Evolutionary conservation across 1,140 invertebrate genomes (phyloP).

Genomic region (Zaprionus ghesquierei): DNA sequence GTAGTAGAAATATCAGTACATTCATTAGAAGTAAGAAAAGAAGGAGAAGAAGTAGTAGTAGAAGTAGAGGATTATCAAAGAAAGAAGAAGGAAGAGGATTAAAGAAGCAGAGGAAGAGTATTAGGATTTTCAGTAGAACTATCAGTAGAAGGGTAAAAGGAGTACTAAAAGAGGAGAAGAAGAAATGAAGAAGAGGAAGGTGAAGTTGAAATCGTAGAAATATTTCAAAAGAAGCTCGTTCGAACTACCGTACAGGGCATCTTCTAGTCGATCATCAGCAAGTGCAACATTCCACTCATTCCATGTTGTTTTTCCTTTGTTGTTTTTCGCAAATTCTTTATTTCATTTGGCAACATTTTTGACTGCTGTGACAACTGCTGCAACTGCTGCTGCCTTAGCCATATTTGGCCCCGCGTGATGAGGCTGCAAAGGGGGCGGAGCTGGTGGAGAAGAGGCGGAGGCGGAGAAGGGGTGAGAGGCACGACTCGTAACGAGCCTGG

Average conservation of each 20-base stretch:
- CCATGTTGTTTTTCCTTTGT: conserved; percentile 21
- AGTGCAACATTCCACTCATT: not conserved
- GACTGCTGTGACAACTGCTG: conserved; percentile 58
- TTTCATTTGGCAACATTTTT: conserved; percentile 53
- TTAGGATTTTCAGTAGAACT: no score
- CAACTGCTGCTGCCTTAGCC: conserved; percentile 20
- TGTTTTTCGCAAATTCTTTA: conserved; percentile 57
- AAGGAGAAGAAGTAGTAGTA: not conserved
- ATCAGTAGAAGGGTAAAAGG: no score
- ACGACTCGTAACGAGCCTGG: conserved; percentile 19
- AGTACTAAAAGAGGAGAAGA: not conserved
- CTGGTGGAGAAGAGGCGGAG: not conserved
- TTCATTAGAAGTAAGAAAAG: no score
- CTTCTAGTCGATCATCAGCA: not conserved
- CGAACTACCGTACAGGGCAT: not conserved
- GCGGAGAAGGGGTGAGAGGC: not conserved
- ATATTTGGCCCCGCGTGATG: conserved; percentile 38
- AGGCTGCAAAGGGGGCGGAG: not conserved
- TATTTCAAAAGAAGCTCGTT: no score
- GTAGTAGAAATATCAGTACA: not conserved
- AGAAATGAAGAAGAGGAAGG: no score
- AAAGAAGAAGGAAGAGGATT: no score
- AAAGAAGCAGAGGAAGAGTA: no score
- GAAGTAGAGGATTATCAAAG: no score
- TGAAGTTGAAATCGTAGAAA: no score